These are phyloP conservation scores for Octodon degus DNA, from an alignment of 2,113 vertebrate genomes.

Conservation along the genomic window DNA sequence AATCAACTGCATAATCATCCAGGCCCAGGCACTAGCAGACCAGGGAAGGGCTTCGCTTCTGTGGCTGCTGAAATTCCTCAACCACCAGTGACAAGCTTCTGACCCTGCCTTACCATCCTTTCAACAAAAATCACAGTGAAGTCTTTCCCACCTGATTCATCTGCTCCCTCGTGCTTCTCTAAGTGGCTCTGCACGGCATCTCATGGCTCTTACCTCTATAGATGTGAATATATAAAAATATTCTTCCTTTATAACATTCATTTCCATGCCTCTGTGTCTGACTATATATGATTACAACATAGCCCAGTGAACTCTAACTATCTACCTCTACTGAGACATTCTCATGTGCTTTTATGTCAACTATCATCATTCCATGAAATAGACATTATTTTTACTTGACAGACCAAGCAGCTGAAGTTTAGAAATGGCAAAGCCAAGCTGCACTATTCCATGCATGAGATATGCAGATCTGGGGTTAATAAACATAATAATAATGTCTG, in stretches of 20 bases:
- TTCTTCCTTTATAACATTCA: neutral
- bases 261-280: neutral
- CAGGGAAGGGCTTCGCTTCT: neutral
- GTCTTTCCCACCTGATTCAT: neutral
- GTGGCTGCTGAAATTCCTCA: neutral
- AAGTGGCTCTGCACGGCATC: neutral
- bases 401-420: neutral
- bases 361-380: neutral
- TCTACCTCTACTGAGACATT: neutral
- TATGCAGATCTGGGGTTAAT: neutral
- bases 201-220: neutral
- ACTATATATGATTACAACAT: neutral
- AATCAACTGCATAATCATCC: neutral
- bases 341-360: neutral
- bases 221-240: neutral
- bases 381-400: neutral
- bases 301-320: neutral
- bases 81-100: neutral
- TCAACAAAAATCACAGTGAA: neutral
- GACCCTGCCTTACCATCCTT: neutral
- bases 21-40: neutral
- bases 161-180: neutral
- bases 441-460: neutral
- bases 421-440: neutral
- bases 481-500: slow-evolving; percentile 3